phyloP scores from a whole-genome alignment of 2,888 invertebrate genomes.

The Torymus aiolomorphi region DNA sequence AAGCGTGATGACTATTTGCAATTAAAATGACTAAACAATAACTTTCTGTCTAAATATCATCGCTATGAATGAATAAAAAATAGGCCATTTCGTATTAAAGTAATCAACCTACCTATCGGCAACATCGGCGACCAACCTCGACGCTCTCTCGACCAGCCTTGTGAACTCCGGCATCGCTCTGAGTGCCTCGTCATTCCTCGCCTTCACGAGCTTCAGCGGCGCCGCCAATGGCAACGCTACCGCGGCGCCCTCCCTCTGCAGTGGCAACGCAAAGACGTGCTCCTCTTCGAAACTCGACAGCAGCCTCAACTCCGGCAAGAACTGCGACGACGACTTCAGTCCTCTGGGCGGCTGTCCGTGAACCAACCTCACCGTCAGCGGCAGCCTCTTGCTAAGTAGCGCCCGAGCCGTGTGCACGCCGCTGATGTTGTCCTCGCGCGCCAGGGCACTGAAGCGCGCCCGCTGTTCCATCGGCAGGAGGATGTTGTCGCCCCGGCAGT shows the following conservation, averaged over 20 bases:
- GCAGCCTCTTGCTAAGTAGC: constrained; percentile 91
- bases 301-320: constrained; percentile 89
- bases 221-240: constrained; percentile 91
- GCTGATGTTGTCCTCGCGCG: constrained; percentile 94
- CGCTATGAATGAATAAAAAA: too few species aligned
- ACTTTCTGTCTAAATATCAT: too few species aligned
- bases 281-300: constrained; percentile 92
- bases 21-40: too few species aligned
- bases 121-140: constrained; percentile 84
- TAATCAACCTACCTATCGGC: constrained; percentile 79
- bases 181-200: constrained; percentile 88
- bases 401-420: constrained; percentile 95
- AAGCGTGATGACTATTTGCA: too few species aligned
- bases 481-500: constrained; percentile 89
- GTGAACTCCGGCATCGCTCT: constrained; percentile 82
- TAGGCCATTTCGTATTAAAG: too few species aligned
- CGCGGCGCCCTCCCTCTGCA: constrained; percentile 87
- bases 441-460: constrained; percentile 94
- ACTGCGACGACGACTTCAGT: constrained; percentile 87
- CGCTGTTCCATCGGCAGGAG: constrained; percentile 90
- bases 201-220: constrained; percentile 88
- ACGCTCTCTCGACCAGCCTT: constrained; percentile 86
- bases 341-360: constrained; percentile 93
- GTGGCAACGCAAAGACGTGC: constrained; percentile 88
- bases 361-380: constrained; percentile 93